Conservation (phyloP, 2,888 invertebrate species). For the Eledona agricola region DNA sequence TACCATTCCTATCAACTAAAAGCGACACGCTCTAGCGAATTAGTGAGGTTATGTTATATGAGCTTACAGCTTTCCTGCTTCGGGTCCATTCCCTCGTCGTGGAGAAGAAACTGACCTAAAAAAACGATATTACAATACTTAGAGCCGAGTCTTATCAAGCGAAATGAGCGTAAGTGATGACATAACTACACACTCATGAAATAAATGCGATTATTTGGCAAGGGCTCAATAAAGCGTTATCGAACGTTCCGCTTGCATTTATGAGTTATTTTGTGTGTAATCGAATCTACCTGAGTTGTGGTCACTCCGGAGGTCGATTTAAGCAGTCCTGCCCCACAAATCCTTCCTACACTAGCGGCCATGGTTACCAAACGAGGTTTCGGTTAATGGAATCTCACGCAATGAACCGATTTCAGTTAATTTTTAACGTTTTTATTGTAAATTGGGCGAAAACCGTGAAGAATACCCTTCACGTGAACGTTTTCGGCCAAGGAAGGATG, state of each 20-base stretch:
- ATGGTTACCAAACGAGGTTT: slow-evolving; percentile 68
- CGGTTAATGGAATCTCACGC: slow-evolving; percentile 13
- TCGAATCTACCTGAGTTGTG: slow-evolving; percentile 74
- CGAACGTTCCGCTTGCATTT: background rate
- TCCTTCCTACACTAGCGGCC: slow-evolving; percentile 88
- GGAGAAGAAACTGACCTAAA: slow-evolving; percentile 79
- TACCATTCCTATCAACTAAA: slow-evolving; percentile 78
- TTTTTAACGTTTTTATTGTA: slow-evolving; percentile 8
- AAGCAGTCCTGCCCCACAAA: slow-evolving; percentile 85
- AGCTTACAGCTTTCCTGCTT: slow-evolving; percentile 80
- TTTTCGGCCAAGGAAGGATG: slow-evolving; percentile 28
- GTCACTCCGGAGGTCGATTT: slow-evolving; percentile 75
- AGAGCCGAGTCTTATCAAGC: slow-evolving; percentile 2
- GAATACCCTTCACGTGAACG: slow-evolving; percentile 31
- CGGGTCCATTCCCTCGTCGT: slow-evolving; percentile 80
- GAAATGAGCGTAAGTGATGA: slow-evolving; percentile 35
- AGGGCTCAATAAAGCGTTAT: slow-evolving; percentile 4
- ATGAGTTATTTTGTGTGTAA: background rate
- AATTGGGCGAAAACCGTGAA: slow-evolving; percentile 2
- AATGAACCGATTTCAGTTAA: slow-evolving; percentile 3
- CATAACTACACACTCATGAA: slow-evolving; percentile 40
- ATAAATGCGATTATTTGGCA: slow-evolving; percentile 22
- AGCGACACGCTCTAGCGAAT: slow-evolving; percentile 13
- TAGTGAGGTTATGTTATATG: slow-evolving; percentile 2
- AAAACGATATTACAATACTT: slow-evolving; percentile 4